These are phyloP conservation scores for Dufourea novaeangliae DNA, from an alignment of 1,140 invertebrate genomes.

Conservation along the genomic window DNA sequence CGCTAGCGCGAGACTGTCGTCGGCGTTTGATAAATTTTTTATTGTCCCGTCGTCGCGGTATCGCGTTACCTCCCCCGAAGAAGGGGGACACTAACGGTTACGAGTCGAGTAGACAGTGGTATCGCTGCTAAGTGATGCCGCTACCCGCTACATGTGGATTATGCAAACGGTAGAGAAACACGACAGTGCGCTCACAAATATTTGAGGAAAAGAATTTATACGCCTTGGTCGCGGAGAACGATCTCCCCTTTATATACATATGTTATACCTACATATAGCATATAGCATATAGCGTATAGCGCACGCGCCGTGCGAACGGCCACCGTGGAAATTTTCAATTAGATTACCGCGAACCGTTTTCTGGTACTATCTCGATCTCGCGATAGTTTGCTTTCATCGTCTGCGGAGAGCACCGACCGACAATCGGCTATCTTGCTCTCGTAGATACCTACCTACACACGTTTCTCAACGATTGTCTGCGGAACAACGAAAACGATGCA, in stretches of 20 bases:
- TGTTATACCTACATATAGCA: too few species aligned
- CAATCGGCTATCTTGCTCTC: too few species aligned
- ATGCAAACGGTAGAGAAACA: slow-evolving; percentile 4
- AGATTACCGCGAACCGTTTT: background rate
- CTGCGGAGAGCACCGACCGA: too few species aligned
- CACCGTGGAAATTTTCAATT: slow-evolving; percentile 12
- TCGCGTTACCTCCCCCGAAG: background rate
- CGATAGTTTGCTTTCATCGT: too few species aligned
- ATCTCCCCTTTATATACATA: too few species aligned
- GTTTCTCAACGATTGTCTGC: too few species aligned
- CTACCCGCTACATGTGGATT: slow-evolving; percentile 38
- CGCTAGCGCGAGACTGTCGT: background rate
- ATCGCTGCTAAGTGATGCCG: too few species aligned
- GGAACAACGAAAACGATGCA: too few species aligned
- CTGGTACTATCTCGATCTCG: background rate
- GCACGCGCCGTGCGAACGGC: background rate
- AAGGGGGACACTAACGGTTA: background rate
- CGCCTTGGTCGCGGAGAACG: too few species aligned
- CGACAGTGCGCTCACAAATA: slow-evolving; percentile 50
- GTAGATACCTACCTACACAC: too few species aligned
- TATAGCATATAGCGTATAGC: too few species aligned
- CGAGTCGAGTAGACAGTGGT: too few species aligned
- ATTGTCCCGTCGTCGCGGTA: background rate
- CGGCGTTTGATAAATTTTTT: slow-evolving; percentile 10
- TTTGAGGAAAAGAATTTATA: slow-evolving; percentile 54